These are phyloP conservation scores for Saguinus oedipus DNA, from an alignment of 2,797 vertebrate species.

Conservation along the genomic window DNA sequence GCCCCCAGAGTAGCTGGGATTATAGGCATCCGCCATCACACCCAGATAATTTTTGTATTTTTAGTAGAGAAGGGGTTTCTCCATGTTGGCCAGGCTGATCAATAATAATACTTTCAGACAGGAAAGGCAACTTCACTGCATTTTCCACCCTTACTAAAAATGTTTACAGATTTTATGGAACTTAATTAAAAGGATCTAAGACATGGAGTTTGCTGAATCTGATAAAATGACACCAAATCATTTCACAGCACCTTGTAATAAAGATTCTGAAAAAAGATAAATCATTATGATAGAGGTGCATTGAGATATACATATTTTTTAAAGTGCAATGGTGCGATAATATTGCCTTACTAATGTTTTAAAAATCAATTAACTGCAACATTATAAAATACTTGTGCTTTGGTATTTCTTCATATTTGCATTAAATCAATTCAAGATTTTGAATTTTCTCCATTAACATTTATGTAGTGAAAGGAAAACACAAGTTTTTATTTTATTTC, in stretches of 20 bases:
- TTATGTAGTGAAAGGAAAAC: neutral
- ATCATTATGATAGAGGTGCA: neutral
- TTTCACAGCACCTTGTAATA: neutral
- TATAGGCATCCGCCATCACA: neutral
- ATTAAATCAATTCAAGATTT: neutral
- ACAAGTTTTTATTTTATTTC: neutral
- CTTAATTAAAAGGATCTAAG: neutral
- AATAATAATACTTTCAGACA: neutral
- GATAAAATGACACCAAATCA: neutral
- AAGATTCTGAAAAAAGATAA: neutral
- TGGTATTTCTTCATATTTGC: neutral
- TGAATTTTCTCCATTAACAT: neutral
- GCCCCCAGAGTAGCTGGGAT: neutral
- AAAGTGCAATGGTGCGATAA: neutral
- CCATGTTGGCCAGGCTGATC: neutral
- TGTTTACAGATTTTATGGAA: neutral
- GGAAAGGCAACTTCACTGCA: slow-evolving; percentile 62
- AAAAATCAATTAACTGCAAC: neutral
- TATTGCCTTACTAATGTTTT: neutral
- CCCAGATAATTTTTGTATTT: neutral
- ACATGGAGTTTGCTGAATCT: neutral
- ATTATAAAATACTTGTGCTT: neutral
- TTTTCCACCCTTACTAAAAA: slow-evolving; percentile 44
- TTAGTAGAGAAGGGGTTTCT: slow-evolving; percentile 45
- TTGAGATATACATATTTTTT: neutral